Evolutionary conservation across 2,113 vertebrate species (phyloP), one percentile per base, ranked within the genome.

Genomic region (Anseranas semipalmata): DNA sequence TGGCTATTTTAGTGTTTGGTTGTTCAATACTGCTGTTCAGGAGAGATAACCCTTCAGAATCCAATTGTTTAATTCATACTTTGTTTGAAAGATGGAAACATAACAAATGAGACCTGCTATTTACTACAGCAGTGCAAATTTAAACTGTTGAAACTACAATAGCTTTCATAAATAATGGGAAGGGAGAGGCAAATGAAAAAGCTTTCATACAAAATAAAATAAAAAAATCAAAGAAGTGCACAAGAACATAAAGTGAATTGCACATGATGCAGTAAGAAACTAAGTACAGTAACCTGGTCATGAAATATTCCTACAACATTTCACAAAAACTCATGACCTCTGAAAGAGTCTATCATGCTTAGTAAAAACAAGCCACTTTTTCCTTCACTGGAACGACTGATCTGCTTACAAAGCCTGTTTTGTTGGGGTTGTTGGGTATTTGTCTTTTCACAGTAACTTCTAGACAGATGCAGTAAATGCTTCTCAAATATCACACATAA

Each of bases 211-310:
- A 96, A 97, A 97, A 97, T 72, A 53, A 95, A 82, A 95, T 88
- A 73, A 53, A 95, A 82, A 95, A 90, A 73, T 22, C 39, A 52
- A 71, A 93, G 92, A 94, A 97, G 95, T 97, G 96, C 97, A 91
- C 91, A 91, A 92, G 89, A 96, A 96, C 75, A 94, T 94, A 87
- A 93, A 95, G 93, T 87, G 89, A 95, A 96, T 96, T 96, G 96
- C 95, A 97, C 96, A 81, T 84, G 70, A 92, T 91, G 67, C 73
- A 78, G 71, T 94, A 72, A 84, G 92, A 96, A 74, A 84, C n/a
- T n/a, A 88, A 58, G 48, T 95, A 95, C 87, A 96, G 75, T 96
- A 97, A 95, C 56, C 68, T 92, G 76, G 68, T 81, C 53, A 92
- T 87, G 75, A 92, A 96, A 89, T 88, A 91, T 92, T 95, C 55